Percentiles rank a stretch among this genome's conserved stretches.
Conservation (phyloP, 2,888 invertebrate genomes). For the Quadroppia sp. region DNA sequence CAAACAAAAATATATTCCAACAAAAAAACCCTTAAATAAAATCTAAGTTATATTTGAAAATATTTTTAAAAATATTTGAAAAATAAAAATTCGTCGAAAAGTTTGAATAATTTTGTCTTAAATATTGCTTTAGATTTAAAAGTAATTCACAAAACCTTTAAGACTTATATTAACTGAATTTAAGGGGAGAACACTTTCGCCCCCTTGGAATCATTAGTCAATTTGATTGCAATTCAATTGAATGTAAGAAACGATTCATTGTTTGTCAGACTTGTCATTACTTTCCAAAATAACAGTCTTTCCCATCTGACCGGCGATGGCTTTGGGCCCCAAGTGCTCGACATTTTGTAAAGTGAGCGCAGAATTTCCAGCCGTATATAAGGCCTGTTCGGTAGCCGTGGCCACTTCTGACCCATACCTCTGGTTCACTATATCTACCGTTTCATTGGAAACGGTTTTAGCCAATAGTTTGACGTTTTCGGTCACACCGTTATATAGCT, state of each 20-base stretch:
- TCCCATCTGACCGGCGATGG: slow-evolving; percentile 22
- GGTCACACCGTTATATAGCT: slow-evolving; percentile 20
- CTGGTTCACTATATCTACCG: slow-evolving; percentile 15
- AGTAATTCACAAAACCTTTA: background rate
- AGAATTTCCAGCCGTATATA: slow-evolving; percentile 18
- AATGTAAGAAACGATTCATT: background rate
- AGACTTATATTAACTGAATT: background rate
- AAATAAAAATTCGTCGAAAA: no score
- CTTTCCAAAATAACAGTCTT: slow-evolving; percentile 11
- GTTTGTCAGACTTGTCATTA: background rate
- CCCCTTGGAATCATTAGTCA: no score
- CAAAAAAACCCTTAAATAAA: no score
- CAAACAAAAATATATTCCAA: no score
- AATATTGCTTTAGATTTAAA: no score
- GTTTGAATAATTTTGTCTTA: no score
- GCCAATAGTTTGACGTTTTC: slow-evolving; percentile 17
- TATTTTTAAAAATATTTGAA: no score
- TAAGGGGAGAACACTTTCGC: no score
- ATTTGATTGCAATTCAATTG: background rate
- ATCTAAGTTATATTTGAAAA: no score
- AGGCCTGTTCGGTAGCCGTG: slow-evolving; percentile 22
- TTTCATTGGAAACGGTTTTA: slow-evolving; percentile 18
- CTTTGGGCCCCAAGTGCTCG: slow-evolving; percentile 13
- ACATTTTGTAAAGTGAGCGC: slow-evolving; percentile 8
- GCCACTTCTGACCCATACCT: slow-evolving; percentile 6